Conservation (phyloP, 1,140 invertebrate species). For the Homalodisca vitripennis region DNA sequence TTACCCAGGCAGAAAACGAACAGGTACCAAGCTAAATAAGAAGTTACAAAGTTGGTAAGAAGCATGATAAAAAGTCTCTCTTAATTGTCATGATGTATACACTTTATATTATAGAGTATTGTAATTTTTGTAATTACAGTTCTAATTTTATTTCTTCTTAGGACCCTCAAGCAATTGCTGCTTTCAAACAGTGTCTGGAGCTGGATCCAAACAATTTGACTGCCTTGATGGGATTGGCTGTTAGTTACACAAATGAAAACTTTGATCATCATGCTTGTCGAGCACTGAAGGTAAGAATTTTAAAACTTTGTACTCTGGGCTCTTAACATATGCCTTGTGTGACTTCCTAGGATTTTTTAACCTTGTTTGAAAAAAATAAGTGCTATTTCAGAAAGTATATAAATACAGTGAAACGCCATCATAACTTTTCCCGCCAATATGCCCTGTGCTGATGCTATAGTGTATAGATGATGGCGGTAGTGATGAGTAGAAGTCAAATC, state of each 20-base stretch:
- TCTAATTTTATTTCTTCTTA: slow-evolving; percentile 51
- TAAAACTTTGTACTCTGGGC: slow-evolving; percentile 3
- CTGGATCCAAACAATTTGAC: slow-evolving; percentile 78
- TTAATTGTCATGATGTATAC: neutral
- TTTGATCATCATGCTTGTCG: slow-evolving; percentile 71
- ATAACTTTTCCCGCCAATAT: neutral
- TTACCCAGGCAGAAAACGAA: slow-evolving; percentile 92
- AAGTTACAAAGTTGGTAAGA: neutral
- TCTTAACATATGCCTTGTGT: no score
- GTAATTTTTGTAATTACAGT: neutral
- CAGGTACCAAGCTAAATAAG: slow-evolving; percentile 50
- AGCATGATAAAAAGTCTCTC: neutral
- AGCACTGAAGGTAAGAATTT: slow-evolving; percentile 53
- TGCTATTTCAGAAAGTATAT: neutral
- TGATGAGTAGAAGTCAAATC: no score
- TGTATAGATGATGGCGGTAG: neutral
- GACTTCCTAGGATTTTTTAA: no score
- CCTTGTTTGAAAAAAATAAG: neutral
- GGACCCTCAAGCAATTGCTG: slow-evolving; percentile 85
- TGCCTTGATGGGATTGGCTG: slow-evolving; percentile 87
- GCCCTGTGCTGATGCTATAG: neutral
- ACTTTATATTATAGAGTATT: neutral
- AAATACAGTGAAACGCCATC: neutral
- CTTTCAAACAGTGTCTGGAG: slow-evolving; percentile 80
- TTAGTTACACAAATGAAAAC: slow-evolving; percentile 95